These are phyloP conservation scores for Ectobius pallidus DNA, from an alignment of 2,888 invertebrate genomes.

Conservation along the genomic window DNA sequence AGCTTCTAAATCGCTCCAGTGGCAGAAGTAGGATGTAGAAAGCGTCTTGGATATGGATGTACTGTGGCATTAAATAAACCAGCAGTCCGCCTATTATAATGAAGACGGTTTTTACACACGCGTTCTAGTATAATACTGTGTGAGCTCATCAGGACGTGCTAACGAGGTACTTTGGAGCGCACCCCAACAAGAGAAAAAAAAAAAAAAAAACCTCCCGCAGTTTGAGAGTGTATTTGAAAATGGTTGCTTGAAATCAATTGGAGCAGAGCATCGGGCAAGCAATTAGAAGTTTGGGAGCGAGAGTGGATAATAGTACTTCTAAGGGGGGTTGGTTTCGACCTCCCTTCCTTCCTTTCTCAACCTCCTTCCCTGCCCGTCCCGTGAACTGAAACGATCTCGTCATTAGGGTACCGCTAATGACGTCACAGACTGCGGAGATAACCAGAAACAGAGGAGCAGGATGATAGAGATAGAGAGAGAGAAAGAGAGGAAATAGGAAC, in stretches of 20 bases:
- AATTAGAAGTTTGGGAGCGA: constrained; percentile 21
- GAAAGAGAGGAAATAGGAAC: too few relatives aligned
- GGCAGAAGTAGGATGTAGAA: too few relatives aligned
- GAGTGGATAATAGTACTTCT: constrained; percentile 22
- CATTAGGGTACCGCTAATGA: constrained; percentile 32
- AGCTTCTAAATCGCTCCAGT: too few relatives aligned
- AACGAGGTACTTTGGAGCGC: constrained; percentile 6
- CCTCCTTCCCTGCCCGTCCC: neutral
- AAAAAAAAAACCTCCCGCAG: neutral
- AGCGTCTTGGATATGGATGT: too few relatives aligned
- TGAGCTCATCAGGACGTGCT: constrained; percentile 5
- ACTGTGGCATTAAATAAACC: too few relatives aligned
- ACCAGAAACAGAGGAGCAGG: constrained; percentile 4
- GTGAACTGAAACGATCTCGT: constrained; percentile 19
- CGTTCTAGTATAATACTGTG: too few relatives aligned
- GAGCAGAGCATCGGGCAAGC: constrained; percentile 23
- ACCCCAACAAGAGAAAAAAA: neutral
- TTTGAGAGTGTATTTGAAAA: constrained; percentile 20
- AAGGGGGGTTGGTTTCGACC: constrained; percentile 21
- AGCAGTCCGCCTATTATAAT: too few relatives aligned
- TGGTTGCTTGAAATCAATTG: constrained; percentile 24
- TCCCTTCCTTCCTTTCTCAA: neutral
- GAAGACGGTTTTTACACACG: too few relatives aligned
- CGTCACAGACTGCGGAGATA: constrained; percentile 29
- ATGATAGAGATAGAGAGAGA: too few relatives aligned